Evolutionary conservation across 2,113 vertebrate genomes (phyloP).

Genomic region (Falco punctatus): DNA sequence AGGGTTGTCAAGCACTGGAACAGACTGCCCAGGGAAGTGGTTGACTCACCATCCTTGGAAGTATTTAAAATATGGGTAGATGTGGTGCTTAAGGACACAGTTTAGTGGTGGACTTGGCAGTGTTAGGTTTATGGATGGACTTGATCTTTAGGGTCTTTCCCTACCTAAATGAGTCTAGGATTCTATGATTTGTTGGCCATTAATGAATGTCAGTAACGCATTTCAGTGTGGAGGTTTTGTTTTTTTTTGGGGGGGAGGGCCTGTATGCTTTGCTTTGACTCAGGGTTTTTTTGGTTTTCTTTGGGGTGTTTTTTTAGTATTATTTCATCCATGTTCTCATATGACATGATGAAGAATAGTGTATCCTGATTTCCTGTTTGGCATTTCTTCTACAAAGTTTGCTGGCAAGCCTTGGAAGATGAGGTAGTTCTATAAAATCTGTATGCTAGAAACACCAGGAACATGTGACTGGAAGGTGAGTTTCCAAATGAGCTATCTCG

Average conservation of each 20-base stretch:
- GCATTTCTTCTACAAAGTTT: not conserved
- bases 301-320: not conserved
- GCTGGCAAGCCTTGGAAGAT: not conserved
- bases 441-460: not conserved
- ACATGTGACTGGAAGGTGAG: not conserved
- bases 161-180: too few species aligned
- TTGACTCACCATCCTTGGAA: too few species aligned
- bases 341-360: not conserved
- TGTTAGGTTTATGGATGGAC: too few species aligned
- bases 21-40: too few species aligned
- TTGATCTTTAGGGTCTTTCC: too few species aligned
- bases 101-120: too few species aligned
- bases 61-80: too few species aligned
- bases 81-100: too few species aligned
- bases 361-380: not conserved
- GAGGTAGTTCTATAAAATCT: not conserved
- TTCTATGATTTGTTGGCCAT: not conserved
- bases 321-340: not conserved
- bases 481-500: not conserved
- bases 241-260: accelerated
- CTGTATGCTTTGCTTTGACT: not conserved
- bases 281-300: too few species aligned
- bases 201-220: not conserved
- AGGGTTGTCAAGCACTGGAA: too few species aligned
- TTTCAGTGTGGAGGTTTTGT: not conserved